Evolutionary conservation across 2,888 invertebrate genomes (phyloP), one percentile per base, ranked within the genome.

Genomic region (Pardosa pseudoannulata): DNA sequence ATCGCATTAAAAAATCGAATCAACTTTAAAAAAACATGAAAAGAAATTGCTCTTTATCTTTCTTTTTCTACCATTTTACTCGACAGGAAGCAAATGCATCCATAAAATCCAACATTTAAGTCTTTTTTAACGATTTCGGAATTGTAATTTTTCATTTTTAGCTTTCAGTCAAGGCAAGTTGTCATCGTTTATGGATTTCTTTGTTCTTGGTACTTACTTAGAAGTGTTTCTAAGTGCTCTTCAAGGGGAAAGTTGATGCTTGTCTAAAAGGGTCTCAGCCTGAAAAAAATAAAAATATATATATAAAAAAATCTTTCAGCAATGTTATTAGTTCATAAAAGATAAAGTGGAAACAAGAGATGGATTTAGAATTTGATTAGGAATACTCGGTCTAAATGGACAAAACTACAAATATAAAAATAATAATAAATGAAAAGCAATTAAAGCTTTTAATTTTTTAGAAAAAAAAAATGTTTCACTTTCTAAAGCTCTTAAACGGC

Each of bases 1-100:
- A 56, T 56, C 56, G 23, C 56, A 19, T 56, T 56, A 56, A 56
- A 56, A 56, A 56, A 56, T 56, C 56, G 56, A 56, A 56, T 1
- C 36, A 7, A 56, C 23, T 23, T 56, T 23, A n/a, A 56, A 56
- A 56, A 56, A 23, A 23, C 27, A 23, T 19, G 5, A n/a, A 19
- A 19, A 19, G 23, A 56, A 56, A 56, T 23, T 23, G 27, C 5
- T n/a, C 9, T 9, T 16, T 19, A 56, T 23, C 27, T 23, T 56
- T 23, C 23, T 56, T 56, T 56, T 56, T 23, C 23, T 23, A 16
- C 16, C 27, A 19, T 56, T 56, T 2, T 56, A 56, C 27, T 9
- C 9, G 56, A 56, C 19, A 23, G 56, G 56, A 3, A 5, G 9
- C 56, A 23, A 56, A 56, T 56, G 56, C 56, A 56, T 56, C 27